These are phyloP conservation scores for Dorcus parallelipipedus DNA, from an alignment of 2,888 invertebrate species.

Conservation along the genomic window DNA sequence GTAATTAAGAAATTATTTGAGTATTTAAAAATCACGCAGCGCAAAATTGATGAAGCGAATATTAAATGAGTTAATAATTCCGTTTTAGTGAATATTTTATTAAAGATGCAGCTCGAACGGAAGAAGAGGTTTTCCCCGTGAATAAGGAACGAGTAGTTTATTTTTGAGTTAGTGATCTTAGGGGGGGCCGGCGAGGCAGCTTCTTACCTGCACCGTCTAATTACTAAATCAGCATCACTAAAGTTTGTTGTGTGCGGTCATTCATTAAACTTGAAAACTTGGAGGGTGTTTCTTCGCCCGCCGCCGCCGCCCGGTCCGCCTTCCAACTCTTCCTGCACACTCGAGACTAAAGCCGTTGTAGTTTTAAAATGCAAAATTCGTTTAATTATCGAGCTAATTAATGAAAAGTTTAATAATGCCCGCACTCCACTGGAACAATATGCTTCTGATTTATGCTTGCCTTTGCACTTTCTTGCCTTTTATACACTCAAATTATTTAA, in stretches of 20 bases:
- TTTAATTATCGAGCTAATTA: slow-evolving; percentile 37
- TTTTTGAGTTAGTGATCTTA: slow-evolving; percentile 27
- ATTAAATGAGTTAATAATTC: not conserved
- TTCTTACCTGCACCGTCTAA: slow-evolving; percentile 44
- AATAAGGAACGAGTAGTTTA: slow-evolving; percentile 15
- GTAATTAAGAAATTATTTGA: no score
- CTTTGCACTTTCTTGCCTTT: slow-evolving; percentile 15
- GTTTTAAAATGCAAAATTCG: slow-evolving; percentile 35
- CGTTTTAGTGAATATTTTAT: not conserved
- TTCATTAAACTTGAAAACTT: slow-evolving; percentile 49
- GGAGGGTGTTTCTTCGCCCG: slow-evolving; percentile 23
- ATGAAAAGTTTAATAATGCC: slow-evolving; percentile 34
- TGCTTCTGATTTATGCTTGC: slow-evolving; percentile 27
- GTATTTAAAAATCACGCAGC: no score
- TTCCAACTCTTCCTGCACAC: slow-evolving; percentile 17
- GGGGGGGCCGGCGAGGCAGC: slow-evolving; percentile 16
- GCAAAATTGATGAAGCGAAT: not conserved
- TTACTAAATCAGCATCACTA: slow-evolving; percentile 49
- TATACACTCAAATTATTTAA: not conserved
- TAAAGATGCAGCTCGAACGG: not conserved
- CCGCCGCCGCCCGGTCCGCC: slow-evolving; percentile 21
- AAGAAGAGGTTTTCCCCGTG: not conserved
- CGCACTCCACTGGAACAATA: slow-evolving; percentile 30
- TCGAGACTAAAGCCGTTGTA: slow-evolving; percentile 17
- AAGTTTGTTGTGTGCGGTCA: slow-evolving; percentile 48